Base-by-base conservation (phyloP, 2,113 vertebrate genomes). In the Eulacestoma nigropectus region DNA sequence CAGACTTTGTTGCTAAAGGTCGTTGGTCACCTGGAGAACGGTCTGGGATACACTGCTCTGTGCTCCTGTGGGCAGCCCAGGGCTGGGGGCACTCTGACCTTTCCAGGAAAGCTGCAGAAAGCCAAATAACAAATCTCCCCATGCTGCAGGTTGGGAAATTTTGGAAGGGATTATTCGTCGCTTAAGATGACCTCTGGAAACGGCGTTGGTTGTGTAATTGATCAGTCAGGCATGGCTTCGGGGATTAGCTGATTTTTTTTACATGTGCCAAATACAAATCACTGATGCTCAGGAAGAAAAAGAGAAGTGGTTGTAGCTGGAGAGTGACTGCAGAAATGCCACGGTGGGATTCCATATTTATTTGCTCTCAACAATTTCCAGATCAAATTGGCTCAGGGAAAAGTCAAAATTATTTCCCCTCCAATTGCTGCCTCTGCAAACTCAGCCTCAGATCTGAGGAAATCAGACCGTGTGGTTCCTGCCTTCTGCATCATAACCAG, bases 311-410 rank as follows among this genome's bases (percentile, higher is more conserved):
- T 56, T 87, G 81, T 86, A 81, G 60, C 89, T 19, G 5, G 79
- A 81, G 92, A 92, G 83, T 27, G 53, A 77, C 81, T 95, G 88
- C 87, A 89, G 82, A 87, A 96, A 79, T 79, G 84, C 75, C 95
- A 78, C 63, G 30, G 89, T 96, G 94, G 95, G 87, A 87, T 96
- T 91, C 96, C 69, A 0, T 90, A 76, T 96, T 96, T 96, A 87
- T 89, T 97, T 64, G 44, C 75, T 94, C 68, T 95, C 95, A 65
- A 75, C 92, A 74, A 75, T 96, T 96, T 96, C 93, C 93, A 94
- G 84, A 91, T 96, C 96, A 94, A 79, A 90, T 96, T 93, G 88
- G 62, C 93, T 96, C 84, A 72, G 81, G 87, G 83, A 80, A 75
- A 95, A 94, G 90, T 91, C 93, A 88, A 55, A 89, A 88, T 91